Base-by-base conservation (phyloP, 2,113 vertebrate species). In the Trichechus manatus region DNA sequence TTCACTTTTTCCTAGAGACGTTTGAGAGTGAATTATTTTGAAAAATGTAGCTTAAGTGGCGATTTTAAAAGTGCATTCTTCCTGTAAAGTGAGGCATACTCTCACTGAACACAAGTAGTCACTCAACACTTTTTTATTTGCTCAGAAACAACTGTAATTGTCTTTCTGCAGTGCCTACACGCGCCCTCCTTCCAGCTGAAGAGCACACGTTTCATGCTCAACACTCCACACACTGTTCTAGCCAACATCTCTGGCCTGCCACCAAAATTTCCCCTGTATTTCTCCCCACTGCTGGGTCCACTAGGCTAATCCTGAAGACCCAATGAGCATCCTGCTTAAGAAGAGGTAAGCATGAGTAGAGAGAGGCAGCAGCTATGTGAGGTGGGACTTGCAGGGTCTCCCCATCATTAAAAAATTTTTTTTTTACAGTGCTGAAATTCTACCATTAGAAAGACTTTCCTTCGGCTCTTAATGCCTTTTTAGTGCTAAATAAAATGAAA, bases 401-500 rank as follows among this genome's bases (percentile, higher is more conserved):
- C 25, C 70, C 68, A 50, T 19, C 19, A 17, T 74, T n/a, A 20
- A 72, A 72, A 39, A 56, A 72, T 56, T 53, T 3, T 39, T 39
- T 39, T 39, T 5, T 15, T n/a, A 14, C 4, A 47, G 6, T 77
- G 10, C n/a, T 33, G 72, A 36, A 47, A 88, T 68, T 61, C 50
- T 3, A 96, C 36, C 36, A 13, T 61, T 81, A 94, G 9, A 81
- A 33, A 97, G 53, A 78, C 22, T 44, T 93, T 81, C 47, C 87
- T 95, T 59, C 74, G 81, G 31, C 75, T 89, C 29, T 31, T 25
- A 44, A 23, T 70, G 66, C 23, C 42, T 94, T 90, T 88, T 72
- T 36, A 50, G n/a, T 64, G 47, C 56, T 47, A 64, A 83, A 83
- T 66, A 92, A 93, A 96, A 87, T 92, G 79, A 94, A 94, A 95